Evolutionary conservation across 2,797 vertebrate genomes (phyloP), one percentile per base, ranked within the genome.

Genomic region (Lophotriccus pileatus): DNA sequence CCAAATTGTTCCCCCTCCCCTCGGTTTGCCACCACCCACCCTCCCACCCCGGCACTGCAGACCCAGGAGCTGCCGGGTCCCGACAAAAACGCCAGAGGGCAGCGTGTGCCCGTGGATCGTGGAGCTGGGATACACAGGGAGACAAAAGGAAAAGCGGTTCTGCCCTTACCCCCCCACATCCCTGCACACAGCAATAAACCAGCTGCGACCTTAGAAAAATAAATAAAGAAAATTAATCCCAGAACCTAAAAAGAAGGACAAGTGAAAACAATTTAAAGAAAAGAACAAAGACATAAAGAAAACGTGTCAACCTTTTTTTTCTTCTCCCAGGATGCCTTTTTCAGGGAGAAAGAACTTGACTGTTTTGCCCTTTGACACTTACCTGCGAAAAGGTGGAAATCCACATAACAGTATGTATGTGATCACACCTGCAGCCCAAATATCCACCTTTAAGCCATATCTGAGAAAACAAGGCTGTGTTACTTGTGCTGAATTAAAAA

Each of bases 341-440:
- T 34, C 49, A 39, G 49, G 55, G 43, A 58, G 7, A 21, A 53
- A 55, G 13, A 41, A 39, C 8, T 22, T 15, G 34, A 8, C 24
- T 30, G 0, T 4, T 46, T 69, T 72, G 52, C 12, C 7, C 60
- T 50, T 47, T 24, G 32, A 16, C 24, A 59, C 97, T 97, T 96
- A 99, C 99, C 99, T 99, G 97, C 99, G 98, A 94, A 99, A 99
- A 4, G 99, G 99, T 39, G 99, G 99, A 94, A 99, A 99, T 50
- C 99, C 99, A 97, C 99, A 99, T 36, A 99, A 96, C 12, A 99
- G 98, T 84, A 99, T 99, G 98, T 99, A 99, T 1, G 99, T 99
- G 96, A 99, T 99, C 97, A 99, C 99, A 3, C 99, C 99, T 18
- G 99, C 99, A 10, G 99, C 99, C 99, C 99, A 99, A 82, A 99